Percentiles rank a stretch among this genome's conserved stretches.
Conservation (phyloP, 2,888 invertebrate genomes). For the Mycogona germanica region DNA sequence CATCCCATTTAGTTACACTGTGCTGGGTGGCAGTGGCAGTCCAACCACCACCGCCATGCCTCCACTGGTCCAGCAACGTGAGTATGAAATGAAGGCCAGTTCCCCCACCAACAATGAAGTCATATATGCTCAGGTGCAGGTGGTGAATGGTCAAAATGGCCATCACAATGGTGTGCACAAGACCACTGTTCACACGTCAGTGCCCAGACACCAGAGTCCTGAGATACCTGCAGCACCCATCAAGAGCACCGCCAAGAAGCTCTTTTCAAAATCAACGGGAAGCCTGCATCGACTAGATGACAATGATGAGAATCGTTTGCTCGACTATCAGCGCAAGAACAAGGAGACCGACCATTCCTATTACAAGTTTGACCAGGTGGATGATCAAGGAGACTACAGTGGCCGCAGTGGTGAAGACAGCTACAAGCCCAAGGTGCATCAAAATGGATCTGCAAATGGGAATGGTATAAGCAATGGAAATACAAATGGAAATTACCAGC, state of each 20-base stretch:
- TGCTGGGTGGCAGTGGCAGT: slow-evolving; percentile 34
- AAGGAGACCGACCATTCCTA: slow-evolving; percentile 8
- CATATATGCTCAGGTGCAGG: slow-evolving; percentile 67
- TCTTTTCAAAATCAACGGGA: slow-evolving; percentile 9
- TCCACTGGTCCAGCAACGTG: slow-evolving; percentile 15
- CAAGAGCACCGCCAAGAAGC: background rate
- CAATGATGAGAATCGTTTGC: too few relatives aligned
- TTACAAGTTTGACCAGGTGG: slow-evolving; percentile 7
- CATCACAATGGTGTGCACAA: slow-evolving; percentile 28
- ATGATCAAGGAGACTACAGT: background rate
- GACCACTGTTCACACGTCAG: slow-evolving; percentile 43
- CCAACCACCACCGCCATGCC: background rate
- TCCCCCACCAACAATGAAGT: slow-evolving; percentile 37
- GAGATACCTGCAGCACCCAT: background rate
- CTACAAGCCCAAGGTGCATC: background rate
- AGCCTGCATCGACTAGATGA: too few relatives aligned
- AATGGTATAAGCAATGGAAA: too few relatives aligned
- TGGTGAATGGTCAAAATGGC: slow-evolving; percentile 30
- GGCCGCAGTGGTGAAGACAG: background rate
- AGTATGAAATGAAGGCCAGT: slow-evolving; percentile 16
- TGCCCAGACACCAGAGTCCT: slow-evolving; percentile 22
- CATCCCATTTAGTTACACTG: slow-evolving; percentile 67
- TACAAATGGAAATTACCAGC: too few relatives aligned
- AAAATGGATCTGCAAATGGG: too few relatives aligned
- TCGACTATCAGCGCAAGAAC: background rate